Percentiles rank a stretch among this genome's conserved stretches.
Conservation (phyloP, 37 sponge, comb jelly and placozoan species). For the Spongia lamella region DNA sequence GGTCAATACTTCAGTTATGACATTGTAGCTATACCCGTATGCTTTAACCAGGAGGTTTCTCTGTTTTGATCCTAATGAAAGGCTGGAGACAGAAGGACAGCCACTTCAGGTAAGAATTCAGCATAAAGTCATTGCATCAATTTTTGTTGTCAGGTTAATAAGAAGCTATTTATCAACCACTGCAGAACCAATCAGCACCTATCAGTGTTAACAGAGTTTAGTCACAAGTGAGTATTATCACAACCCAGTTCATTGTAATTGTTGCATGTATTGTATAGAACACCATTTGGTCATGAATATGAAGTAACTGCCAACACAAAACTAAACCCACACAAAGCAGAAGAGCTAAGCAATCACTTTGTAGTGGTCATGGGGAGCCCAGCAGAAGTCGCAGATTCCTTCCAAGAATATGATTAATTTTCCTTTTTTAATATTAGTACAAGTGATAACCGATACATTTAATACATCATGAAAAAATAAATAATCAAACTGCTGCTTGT, state of each 20-base stretch:
- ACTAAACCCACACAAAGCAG: conserved; percentile 88
- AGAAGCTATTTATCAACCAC: conserved; percentile 84
- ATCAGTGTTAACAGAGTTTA: conserved; percentile 72
- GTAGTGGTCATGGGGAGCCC: conserved; percentile 69
- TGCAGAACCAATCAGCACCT: conserved; percentile 95
- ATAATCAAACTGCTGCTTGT: background rate
- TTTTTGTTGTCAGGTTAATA: conserved; percentile 37
- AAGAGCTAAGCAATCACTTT: conserved; percentile 85
- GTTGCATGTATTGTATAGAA: conserved; percentile 44
- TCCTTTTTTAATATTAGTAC: background rate
- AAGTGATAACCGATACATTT: background rate
- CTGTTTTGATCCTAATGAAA: conserved; percentile 73
- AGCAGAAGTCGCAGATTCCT: conserved; percentile 3
- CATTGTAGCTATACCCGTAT: background rate
- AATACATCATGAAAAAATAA: background rate
- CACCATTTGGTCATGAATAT: conserved; percentile 91
- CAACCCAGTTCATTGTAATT: background rate
- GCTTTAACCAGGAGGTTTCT: conserved; percentile 50
- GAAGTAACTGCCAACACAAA: conserved; percentile 88
- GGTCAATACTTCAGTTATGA: background rate
- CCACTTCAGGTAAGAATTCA: conserved; percentile 73
- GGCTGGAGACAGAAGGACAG: conserved; percentile 81
- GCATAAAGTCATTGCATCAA: background rate
- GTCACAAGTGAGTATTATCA: conserved; percentile 61
- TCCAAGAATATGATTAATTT: background rate